phyloP scores from a whole-genome alignment of 2,113 vertebrate genomes.

The Callorhinus ursinus region DNA sequence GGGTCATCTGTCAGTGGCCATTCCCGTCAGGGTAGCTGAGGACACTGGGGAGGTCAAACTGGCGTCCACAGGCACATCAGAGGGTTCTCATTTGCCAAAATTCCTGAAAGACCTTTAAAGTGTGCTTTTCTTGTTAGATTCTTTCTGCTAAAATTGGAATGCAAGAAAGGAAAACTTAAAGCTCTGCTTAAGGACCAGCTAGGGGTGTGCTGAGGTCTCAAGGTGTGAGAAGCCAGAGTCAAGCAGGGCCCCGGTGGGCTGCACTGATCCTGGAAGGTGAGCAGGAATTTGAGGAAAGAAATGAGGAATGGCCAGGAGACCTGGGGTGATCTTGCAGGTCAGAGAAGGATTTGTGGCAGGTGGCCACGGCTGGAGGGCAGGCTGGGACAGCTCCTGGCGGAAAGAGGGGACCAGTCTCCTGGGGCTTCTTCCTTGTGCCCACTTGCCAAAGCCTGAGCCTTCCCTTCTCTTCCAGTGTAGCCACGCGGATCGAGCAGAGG shows the following conservation, averaged over 20 bases:
- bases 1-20: not conserved
- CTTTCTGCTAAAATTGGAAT: not conserved
- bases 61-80: not conserved
- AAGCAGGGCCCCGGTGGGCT: not conserved
- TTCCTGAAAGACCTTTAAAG: not conserved
- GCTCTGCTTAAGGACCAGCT: not conserved
- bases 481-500: conserved; percentile 92
- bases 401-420: not conserved
- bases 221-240: not conserved
- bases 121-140: not conserved
- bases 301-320: not conserved
- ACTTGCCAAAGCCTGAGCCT: not conserved
- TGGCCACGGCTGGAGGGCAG: not conserved
- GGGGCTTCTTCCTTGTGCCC: not conserved
- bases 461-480: conserved; percentile 87
- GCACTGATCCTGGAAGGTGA: not conserved
- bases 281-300: not conserved
- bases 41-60: not conserved
- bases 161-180: not conserved
- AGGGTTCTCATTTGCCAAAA: not conserved
- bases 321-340: not conserved
- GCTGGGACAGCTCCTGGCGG: not conserved
- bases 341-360: not conserved
- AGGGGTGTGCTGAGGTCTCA: not conserved
- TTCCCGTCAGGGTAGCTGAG: not conserved